phyloP scores from a whole-genome alignment of 1,140 invertebrate genomes.

The Ephestia elutella region DNA sequence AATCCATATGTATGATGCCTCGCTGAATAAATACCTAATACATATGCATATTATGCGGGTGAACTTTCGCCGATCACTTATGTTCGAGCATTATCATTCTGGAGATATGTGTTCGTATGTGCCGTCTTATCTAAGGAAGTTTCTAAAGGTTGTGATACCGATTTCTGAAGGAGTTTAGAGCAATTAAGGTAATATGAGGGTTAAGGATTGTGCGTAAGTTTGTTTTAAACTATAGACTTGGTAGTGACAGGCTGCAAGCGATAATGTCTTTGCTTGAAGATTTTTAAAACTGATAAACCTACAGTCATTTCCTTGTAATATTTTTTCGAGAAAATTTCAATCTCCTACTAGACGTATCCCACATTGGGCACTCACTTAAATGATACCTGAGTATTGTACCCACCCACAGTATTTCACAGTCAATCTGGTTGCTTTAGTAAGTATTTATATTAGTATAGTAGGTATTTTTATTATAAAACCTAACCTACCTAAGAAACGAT shows the following conservation, averaged over 20 bases:
- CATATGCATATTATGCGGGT: neutral
- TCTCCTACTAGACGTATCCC: too few species aligned
- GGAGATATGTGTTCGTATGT: neutral
- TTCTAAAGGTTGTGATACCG: neutral
- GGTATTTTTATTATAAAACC: too few species aligned
- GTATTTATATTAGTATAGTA: too few species aligned
- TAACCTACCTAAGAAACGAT: too few species aligned
- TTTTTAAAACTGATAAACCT: too few species aligned
- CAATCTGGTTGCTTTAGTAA: too few species aligned
- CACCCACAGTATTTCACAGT: too few species aligned
- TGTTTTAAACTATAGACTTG: neutral
- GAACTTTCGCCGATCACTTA: neutral
- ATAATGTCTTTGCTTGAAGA: too few species aligned
- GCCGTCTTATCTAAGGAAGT: neutral
- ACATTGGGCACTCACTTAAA: too few species aligned
- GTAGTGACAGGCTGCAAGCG: neutral
- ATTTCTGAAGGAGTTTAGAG: neutral
- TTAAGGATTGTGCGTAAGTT: neutral
- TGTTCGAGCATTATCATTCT: slow-evolving; percentile 3
- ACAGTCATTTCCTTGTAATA: too few species aligned
- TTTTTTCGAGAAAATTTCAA: too few species aligned
- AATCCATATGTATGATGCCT: neutral
- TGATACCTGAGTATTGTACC: too few species aligned
- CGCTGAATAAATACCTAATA: neutral
- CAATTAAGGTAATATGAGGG: neutral